Conservation (phyloP, 2,888 invertebrate species). For the Heliconius ethilla region DNA sequence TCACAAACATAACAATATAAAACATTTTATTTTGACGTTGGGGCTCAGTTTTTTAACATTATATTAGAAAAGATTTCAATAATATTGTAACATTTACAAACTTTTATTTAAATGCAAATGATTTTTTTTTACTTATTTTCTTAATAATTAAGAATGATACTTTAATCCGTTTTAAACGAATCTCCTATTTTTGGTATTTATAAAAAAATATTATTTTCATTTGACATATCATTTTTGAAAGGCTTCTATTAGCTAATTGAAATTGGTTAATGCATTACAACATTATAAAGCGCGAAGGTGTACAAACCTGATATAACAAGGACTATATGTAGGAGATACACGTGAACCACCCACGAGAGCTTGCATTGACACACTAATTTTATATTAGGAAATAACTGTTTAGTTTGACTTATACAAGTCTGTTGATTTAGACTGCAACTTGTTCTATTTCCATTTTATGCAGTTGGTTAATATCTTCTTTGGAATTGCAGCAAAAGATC, state of each 20-base stretch:
- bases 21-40: neutral
- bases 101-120: too few species aligned
- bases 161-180: neutral
- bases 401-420: neutral
- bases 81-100: neutral
- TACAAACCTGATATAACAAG: constrained; percentile 31
- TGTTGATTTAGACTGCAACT: neutral
- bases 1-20: neutral
- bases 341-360: constrained; percentile 23
- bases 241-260: neutral
- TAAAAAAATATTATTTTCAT: neutral
- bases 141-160: too few species aligned
- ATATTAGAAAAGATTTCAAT: neutral
- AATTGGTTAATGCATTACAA: constrained; percentile 2
- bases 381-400: constrained; percentile 13
- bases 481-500: constrained; percentile 10
- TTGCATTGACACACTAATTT: constrained; percentile 15
- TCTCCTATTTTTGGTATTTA: neutral
- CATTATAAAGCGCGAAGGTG: constrained; percentile 5
- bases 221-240: neutral
- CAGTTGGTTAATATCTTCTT: constrained; percentile 12
- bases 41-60: neutral
- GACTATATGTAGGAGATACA: constrained; percentile 30
- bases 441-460: constrained; percentile 18
- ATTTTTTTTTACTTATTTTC: too few species aligned